Base-by-base conservation (phyloP, 1,140 invertebrate species). In the Eriosoma lanigerum region DNA sequence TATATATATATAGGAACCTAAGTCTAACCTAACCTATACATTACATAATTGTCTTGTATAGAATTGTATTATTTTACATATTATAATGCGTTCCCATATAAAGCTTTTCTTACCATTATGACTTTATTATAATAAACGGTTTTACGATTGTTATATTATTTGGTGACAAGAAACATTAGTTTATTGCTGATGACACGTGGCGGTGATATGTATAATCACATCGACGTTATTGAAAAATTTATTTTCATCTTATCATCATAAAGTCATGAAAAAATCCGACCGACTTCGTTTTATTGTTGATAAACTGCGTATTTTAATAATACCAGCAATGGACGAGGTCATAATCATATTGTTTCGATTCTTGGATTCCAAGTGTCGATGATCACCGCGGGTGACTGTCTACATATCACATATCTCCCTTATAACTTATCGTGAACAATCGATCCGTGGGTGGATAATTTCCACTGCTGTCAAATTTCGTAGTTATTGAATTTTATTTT, bases 361-460 rank as follows among this genome's bases (percentile, higher is more conserved):
- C 72, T 75, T 58, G 10, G 72, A 56, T 52, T 58, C 72, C 29
- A n/a, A n/a, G n/a, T n/a, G n/a, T n/a, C n/a, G 72, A 52, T 38
- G 56, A 75, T 75, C 72, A 75, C 72, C 19, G 54, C 72, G 54
- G 72, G 72, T 75, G 72, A 75, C 72, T 52, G 72, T 75, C 72
- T 75, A 26, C 72, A 75, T n/a, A 29, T 29, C 29, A 9, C 24
- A 58, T n/a, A 12, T n/a, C 52, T 75, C 54, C 32, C 52, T 75
- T 58, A 56, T 6, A 2, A 21, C 24, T 58, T 24, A 24, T 56
- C 44, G 32, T 58, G 24, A 56, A 58, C 70, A 75, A 75, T 58
- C 21, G 72, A 6, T 8, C 32, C 6, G 72, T 75, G 52, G 72
- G 72, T 21, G 32, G 32, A 75, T 58, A 38, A 58, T 17, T 38